Percentiles rank a stretch among this genome's conserved stretches.
Conservation (phyloP, 2,113 vertebrate genomes). For the Rafetus swinhoei region DNA sequence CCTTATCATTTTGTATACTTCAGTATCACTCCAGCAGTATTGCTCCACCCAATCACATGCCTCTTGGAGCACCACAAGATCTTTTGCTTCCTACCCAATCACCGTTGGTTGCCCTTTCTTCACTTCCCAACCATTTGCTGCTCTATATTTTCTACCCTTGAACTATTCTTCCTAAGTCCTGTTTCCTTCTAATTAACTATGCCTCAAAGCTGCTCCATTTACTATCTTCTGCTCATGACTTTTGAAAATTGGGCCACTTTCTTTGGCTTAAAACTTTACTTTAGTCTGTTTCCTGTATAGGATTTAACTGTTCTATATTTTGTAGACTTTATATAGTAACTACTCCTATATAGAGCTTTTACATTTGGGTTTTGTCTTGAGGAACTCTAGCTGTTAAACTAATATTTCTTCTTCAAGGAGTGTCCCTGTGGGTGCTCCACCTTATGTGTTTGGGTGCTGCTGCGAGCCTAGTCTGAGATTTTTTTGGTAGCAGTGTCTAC, state of each 20-base stretch:
- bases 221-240: neutral
- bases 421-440: too few species aligned
- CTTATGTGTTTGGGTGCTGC: too few species aligned
- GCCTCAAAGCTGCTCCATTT: neutral
- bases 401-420: neutral
- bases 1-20: too few species aligned
- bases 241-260: neutral
- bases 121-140: neutral
- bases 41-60: neutral
- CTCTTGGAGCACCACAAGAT: neutral
- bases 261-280: neutral
- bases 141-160: neutral
- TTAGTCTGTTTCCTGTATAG: neutral
- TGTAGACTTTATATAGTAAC: neutral
- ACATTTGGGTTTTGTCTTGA: too few species aligned
- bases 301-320: too few species aligned
- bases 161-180: neutral
- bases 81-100: neutral
- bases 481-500: too few species aligned
- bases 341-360: neutral
- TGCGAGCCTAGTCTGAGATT: too few species aligned
- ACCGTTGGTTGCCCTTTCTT: neutral
- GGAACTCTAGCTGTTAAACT: neutral
- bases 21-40: too few species aligned
- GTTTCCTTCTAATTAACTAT: neutral